Base-by-base conservation (phyloP, 2,888 invertebrate genomes). In the Spodoptera exigua region DNA sequence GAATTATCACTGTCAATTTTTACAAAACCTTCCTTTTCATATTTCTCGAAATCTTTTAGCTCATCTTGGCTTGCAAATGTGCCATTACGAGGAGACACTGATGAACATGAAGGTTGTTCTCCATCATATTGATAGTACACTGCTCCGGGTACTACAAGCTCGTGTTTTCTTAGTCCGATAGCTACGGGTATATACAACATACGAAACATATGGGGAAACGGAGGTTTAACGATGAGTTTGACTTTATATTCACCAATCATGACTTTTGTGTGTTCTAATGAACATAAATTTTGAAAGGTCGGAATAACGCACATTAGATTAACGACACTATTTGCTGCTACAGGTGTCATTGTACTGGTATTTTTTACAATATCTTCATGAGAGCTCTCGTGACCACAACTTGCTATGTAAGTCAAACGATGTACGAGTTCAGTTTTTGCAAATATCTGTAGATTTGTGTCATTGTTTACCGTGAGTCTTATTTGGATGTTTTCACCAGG, bases 261-360 rank as follows among this genome's bases (percentile, higher is more conserved):
- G n/a, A 83, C 63, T 10, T 65, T 73, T 0, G 79, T 58, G 51
- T 84, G 35, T 36, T 80, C 78, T 46, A 85, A 74, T 1, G 81
- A 75, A 35, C 76, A 78, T 17, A 81, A 34, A 27, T 65, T 62
- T 1, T 60, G 36, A 32, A 64, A 53, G 2, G 78, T 78, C 11
- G 73, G 70, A 0, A 82, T 14, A 0, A 43, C 21, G 13, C 58
- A 70, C 0, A 39, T 41, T n/a, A 76, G 21, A 12, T 66, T 64
- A 1, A 59, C 61, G 2, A 63, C 27, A 12, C 67, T 70, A 3
- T 77, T 69, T 1, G 63, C 37, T 21, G 73, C 67, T 0, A 82
- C 27, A 17, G 34, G 64, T 32, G 72, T 60, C 43, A 27, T 16
- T 11, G 12, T 3, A 7, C 1, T 4, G 10, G 55, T 46, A 1